Percentiles rank a stretch among this genome's conserved stretches.
Evolutionary conservation across 2,113 vertebrate genomes (phyloP).

Genomic region (Nycticorax nycticorax): DNA sequence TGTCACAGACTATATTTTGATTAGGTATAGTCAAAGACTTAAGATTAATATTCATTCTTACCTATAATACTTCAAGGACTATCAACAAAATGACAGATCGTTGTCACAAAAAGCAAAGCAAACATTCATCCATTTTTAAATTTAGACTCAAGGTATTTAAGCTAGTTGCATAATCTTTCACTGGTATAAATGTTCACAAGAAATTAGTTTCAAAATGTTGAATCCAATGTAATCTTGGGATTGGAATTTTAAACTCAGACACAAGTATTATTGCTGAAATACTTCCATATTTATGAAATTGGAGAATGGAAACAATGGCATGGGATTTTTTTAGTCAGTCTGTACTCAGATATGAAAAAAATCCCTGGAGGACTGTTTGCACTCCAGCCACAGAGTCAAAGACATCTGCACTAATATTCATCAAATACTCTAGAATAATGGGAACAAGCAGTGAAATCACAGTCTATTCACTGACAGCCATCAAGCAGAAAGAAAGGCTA

Average conservation of each 20-base stretch:
- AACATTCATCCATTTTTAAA: background rate
- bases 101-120: background rate
- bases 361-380: background rate
- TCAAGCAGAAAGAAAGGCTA: background rate
- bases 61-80: background rate
- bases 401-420: constrained; percentile 17
- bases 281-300: background rate
- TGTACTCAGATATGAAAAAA: background rate
- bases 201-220: background rate
- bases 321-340: background rate
- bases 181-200: background rate
- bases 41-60: background rate
- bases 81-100: background rate
- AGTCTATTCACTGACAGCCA: constrained; percentile 5
- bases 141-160: background rate
- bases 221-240: background rate
- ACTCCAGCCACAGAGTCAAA: background rate
- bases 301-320: background rate
- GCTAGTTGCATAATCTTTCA: background rate
- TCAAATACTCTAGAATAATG: background rate
- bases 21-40: background rate
- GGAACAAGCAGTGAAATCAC: constrained; percentile 13
- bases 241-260: background rate
- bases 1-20: background rate
- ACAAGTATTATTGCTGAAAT: background rate